Evolutionary conservation across 2,888 invertebrate species (phyloP), one percentile per base, ranked within the genome.

Genomic region (Ariolimax columbianus): DNA sequence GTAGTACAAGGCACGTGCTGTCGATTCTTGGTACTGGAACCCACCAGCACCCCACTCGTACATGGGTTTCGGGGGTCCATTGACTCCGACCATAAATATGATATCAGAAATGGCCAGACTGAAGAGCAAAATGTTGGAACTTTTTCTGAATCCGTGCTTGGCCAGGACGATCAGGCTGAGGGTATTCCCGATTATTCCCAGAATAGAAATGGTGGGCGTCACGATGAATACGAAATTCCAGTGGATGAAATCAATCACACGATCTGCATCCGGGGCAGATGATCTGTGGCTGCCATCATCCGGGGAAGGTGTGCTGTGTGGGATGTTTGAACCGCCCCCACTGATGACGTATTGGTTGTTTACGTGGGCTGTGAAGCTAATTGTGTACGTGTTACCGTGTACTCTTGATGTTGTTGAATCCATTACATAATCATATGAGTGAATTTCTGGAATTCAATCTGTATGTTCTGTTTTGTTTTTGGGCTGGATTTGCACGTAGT

Each of bases 41-140:
- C 83, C 77, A 11, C 75, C 83, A 14, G 47, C 51, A 14, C 77
- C 66, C 36, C 33, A 77, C 36, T 77, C 66, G 51, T 83, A 83
- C 68, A 83, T 63, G 11, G 66, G 66, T 68, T 83, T 83, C 14
- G 77, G 66, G 4, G 68, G 66, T 30, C 77, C 66, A 30, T 83
- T 77, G n/a, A 68, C 33, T 0, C 83, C 83, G 7, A 83, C 33
- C 77, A 83, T 68, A 51, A 77, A 83, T 14, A 59, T 23, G 2
- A 77, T 66, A 55, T 83, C 83, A 26, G 83, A 77, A 14, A 83
- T 68, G 11, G 83, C 83, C 47, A 83, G 38, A 36, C 38, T 38
- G 47, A 83, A 63, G 19, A 83, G 77, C 30, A 83, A 38, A 40
- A 83, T 68, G 77, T 77, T 77, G 14, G 83, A 77, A n/a, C 83